Base-by-base conservation (phyloP, 2,888 invertebrate species). In the Petrolisthes cinctipes region DNA sequence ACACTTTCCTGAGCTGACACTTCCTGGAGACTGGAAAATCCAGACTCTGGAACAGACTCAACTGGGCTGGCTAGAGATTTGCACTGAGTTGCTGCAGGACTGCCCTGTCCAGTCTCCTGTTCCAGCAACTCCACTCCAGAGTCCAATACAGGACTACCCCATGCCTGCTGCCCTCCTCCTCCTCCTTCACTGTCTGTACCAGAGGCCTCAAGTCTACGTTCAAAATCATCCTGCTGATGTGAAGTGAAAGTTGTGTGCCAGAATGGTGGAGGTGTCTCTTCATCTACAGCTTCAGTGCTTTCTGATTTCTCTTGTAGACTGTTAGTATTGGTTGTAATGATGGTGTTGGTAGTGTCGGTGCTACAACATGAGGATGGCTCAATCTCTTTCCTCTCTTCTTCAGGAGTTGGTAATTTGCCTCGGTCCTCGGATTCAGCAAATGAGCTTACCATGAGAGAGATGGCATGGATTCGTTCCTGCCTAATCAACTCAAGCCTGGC, bases 21-120 rank as follows among this genome's bases (percentile, higher is more conserved):
- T 83, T 90, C 90, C 75, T 86, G 89, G 14, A 90, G 78, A 73
- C 90, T 90, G 6, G 90, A 89, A 80, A 90, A 90, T 14, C 90
- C 90, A 17, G 90, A 90, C 61, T 90, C 90, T 54, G 90, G 85
- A 23, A 83, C 89, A n/a, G 90, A 90, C 37, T 90, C 90, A 20
- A 89, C 89, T 23, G 90, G 90, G 76, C 90, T 90, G 73, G 84
- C 23, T 37, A 84, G 56, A n/a, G 86, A 76, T 61, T 84, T 84
- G 37, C 75, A 17, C 17, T 85, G 85, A 37, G 81, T 82, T 51
- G 83, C 73, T 71, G 57, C 68, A 54, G 61, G 57, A 61, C 73
- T 73, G 11, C 17, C 79, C 6, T 37, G 37, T 61, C 17, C 56
- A 20, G 83, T 51, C 17, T 87, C 87, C 20, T 83, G 79, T 53